A percentile compares a stretch with the other conserved stretches of the same genome.
Conservation (phyloP, 2,797 vertebrate species). For the Lepidocolaptes lacrymiger region DNA sequence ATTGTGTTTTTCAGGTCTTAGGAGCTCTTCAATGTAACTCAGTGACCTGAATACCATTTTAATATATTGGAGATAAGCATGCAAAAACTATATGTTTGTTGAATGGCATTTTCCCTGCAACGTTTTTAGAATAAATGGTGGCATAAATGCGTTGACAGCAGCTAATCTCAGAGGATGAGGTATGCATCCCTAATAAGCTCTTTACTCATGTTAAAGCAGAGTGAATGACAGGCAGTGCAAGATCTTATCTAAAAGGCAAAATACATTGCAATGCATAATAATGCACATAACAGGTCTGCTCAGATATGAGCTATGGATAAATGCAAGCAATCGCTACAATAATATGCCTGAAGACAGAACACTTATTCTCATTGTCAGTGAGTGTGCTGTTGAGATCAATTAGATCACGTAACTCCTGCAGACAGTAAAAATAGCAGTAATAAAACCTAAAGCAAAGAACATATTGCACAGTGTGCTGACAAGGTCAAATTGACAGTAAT, state of each 20-base stretch:
- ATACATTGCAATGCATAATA: constrained; percentile 16
- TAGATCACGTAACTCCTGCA: constrained; percentile 21
- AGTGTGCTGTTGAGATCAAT: constrained; percentile 45
- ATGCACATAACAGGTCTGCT: neutral
- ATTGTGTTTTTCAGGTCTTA: neutral
- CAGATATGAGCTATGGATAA: constrained; percentile 4
- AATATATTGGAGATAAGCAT: neutral
- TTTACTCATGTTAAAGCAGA: constrained; percentile 30
- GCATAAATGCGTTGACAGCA: constrained; percentile 14
- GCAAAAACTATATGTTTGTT: neutral
- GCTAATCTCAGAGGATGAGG: constrained; percentile 36
- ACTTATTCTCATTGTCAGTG: constrained; percentile 17
- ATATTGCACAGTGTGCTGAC: constrained; percentile 37
- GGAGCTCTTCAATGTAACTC: neutral
- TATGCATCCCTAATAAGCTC: constrained; percentile 34
- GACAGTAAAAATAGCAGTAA: constrained; percentile 32
- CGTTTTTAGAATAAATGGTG: constrained; percentile 13
- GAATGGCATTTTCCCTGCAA: neutral
- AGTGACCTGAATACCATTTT: neutral
- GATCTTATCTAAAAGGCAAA: constrained; percentile 50
- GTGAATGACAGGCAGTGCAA: constrained; percentile 19
- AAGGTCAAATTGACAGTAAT: constrained; percentile 58
- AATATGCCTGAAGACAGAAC: constrained; percentile 28
- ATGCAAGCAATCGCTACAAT: constrained; percentile 20
- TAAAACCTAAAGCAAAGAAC: constrained; percentile 58